Percentiles rank a stretch among this genome's conserved stretches.
Evolutionary conservation across 2,797 vertebrate species (phyloP).

Genomic region (Balearica regulorum): DNA sequence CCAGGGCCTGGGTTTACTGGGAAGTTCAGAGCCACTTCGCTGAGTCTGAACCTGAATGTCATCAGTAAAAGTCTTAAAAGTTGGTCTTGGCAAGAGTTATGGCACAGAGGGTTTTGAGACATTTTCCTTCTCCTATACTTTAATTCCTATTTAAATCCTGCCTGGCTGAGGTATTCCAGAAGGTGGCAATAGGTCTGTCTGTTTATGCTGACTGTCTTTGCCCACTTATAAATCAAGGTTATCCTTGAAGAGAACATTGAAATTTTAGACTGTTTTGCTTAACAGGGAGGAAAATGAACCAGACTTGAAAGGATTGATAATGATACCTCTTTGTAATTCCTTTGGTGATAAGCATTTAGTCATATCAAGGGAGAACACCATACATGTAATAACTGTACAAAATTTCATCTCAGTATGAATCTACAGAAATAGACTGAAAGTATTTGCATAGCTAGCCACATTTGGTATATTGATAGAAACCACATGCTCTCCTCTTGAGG

Average conservation of each 20-base stretch:
- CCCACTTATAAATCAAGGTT: neutral
- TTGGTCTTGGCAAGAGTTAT: neutral
- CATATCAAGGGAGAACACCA: neutral
- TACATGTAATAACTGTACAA: neutral
- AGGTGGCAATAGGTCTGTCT: neutral
- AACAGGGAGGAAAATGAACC: neutral
- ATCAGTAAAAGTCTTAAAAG: slow-evolving; percentile 22
- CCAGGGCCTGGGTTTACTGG: slow-evolving; percentile 31
- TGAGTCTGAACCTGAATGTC: slow-evolving; percentile 35
- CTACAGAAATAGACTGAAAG: neutral
- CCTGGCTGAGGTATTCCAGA: neutral
- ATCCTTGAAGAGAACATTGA: neutral
- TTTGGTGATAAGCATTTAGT: neutral
- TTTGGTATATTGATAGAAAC: neutral
- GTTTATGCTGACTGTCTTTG: neutral
- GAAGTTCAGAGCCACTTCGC: slow-evolving; percentile 33
- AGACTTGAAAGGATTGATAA: neutral
- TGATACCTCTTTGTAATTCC: neutral
- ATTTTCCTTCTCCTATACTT: neutral
- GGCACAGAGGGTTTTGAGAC: neutral
- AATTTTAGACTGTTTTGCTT: neutral
- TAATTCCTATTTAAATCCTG: neutral
- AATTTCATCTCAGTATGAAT: neutral
- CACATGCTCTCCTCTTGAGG: neutral
- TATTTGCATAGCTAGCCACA: neutral